Conservation (phyloP, 2,797 vertebrate species). For the Coilia nasus region DNA sequence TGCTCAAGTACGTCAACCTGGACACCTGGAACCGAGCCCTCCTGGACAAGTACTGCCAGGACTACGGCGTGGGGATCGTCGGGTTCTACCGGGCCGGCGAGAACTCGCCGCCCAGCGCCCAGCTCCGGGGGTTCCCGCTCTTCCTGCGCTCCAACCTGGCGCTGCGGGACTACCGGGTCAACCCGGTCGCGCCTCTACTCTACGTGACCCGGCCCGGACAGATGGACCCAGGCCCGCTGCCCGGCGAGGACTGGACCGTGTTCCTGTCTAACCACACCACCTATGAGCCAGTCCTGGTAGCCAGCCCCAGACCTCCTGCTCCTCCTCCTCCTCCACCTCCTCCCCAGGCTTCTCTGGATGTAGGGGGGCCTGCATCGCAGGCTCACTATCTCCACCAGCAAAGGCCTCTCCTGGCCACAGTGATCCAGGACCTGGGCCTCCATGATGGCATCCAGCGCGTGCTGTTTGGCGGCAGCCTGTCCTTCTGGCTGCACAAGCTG, state of each 20-base stretch:
- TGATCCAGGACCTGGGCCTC: slow-evolving; percentile 92
- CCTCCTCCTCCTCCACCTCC: slow-evolving; percentile 61
- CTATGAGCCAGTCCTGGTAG: slow-evolving; percentile 90
- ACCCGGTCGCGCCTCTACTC: slow-evolving; percentile 87
- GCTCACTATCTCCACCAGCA: slow-evolving; percentile 45
- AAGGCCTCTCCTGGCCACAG: slow-evolving; percentile 79
- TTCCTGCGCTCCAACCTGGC: slow-evolving; percentile 89
- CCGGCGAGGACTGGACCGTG: slow-evolving; percentile 93
- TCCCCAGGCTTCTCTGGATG: too few species aligned
- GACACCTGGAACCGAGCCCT: slow-evolving; percentile 95
- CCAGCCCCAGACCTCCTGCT: slow-evolving; percentile 73
- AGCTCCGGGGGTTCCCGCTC: slow-evolving; percentile 86
- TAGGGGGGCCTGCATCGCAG: neutral
- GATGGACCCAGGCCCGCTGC: slow-evolving; percentile 85
- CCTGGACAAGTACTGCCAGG: slow-evolving; percentile 95
- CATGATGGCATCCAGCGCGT: slow-evolving; percentile 94
- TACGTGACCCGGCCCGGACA: slow-evolving; percentile 86
- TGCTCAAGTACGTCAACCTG: slow-evolving; percentile 92
- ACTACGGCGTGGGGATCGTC: slow-evolving; percentile 96
- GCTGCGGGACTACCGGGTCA: slow-evolving; percentile 88
- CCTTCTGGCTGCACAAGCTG: slow-evolving; percentile 96
- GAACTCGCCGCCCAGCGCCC: slow-evolving; percentile 84
- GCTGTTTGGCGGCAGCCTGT: slow-evolving; percentile 91
- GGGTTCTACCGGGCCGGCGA: slow-evolving; percentile 96
- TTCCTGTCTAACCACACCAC: slow-evolving; percentile 95